Conservation (phyloP, 1,140 invertebrate genomes). For the Rhyacophila brunnea region DNA sequence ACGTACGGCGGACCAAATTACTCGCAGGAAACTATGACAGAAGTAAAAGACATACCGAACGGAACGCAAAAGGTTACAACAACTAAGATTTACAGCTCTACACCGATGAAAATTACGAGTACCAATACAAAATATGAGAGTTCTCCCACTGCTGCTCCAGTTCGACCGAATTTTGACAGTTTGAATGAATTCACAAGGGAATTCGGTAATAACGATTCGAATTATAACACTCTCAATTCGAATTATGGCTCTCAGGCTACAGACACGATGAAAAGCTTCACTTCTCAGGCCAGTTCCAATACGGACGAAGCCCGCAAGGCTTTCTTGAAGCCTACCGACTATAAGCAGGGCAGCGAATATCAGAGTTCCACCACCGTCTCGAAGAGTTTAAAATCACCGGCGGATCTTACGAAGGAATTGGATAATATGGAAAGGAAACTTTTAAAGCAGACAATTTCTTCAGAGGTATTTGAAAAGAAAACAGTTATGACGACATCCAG, state of each 20-base stretch:
- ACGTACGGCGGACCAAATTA: slow-evolving; percentile 49
- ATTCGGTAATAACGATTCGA: slow-evolving; percentile 43
- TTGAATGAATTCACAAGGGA: slow-evolving; percentile 51
- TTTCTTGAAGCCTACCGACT: slow-evolving; percentile 52
- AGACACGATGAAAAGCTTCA: slow-evolving; percentile 45
- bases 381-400: slow-evolving; percentile 40
- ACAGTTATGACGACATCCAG: slow-evolving; percentile 54
- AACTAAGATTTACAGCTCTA: slow-evolving; percentile 54
- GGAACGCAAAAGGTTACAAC: slow-evolving; percentile 53
- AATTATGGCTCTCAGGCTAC: slow-evolving; percentile 50
- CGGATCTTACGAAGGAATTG: slow-evolving; percentile 48
- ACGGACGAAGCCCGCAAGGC: slow-evolving; percentile 32
- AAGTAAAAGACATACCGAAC: slow-evolving; percentile 53
- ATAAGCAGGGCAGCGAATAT: slow-evolving; percentile 42
- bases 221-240: slow-evolving; percentile 49
- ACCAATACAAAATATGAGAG: slow-evolving; percentile 51
- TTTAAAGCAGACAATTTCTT: slow-evolving; percentile 50
- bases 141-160: slow-evolving; percentile 24
- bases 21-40: slow-evolving; percentile 51
- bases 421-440: slow-evolving; percentile 50
- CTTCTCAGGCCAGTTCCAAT: slow-evolving; percentile 2
- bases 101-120: slow-evolving; percentile 50
- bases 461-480: slow-evolving; percentile 52
- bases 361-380: slow-evolving; percentile 40
- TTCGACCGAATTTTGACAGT: slow-evolving; percentile 43